Conservation (phyloP, 2,113 vertebrate species). For the Varanus salvator region DNA sequence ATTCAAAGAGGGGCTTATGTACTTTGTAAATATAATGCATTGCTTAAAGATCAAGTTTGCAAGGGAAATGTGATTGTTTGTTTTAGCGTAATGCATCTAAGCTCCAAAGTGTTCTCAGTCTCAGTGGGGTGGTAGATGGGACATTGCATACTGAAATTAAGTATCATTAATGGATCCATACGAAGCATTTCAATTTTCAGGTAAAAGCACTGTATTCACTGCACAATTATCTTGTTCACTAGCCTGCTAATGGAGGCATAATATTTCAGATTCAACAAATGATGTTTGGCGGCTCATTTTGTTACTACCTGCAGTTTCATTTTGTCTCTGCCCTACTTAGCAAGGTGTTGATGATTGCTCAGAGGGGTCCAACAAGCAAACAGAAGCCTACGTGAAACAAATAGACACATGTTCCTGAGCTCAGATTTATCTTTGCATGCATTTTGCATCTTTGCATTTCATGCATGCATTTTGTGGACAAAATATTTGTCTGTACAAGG, state of each 20-base stretch:
- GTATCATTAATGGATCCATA: background rate
- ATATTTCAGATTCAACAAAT: constrained; percentile 43
- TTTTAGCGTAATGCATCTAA: constrained; percentile 2
- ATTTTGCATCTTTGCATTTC: no score
- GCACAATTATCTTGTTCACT: constrained; percentile 46
- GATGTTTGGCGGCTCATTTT: constrained; percentile 14
- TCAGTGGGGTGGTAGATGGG: background rate
- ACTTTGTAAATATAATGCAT: background rate
- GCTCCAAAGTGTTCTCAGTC: background rate
- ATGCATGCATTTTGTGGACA: background rate
- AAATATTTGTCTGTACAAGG: background rate
- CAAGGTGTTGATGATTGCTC: background rate
- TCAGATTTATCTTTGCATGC: background rate
- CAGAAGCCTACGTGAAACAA: background rate
- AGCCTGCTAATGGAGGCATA: constrained; percentile 47
- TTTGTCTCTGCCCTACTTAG: constrained; percentile 39
- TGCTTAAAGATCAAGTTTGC: constrained; percentile 10
- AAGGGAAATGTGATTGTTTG: background rate
- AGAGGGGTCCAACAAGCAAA: background rate
- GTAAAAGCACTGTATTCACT: constrained; percentile 28
- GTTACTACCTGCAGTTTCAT: constrained; percentile 13
- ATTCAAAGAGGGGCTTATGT: background rate
- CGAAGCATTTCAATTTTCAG: constrained; percentile 39
- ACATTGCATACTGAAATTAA: constrained; percentile 7
- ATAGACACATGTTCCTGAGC: background rate